These are phyloP conservation scores for Galendromus occidentalis DNA, from an alignment of 1,140 invertebrate species.

Conservation along the genomic window DNA sequence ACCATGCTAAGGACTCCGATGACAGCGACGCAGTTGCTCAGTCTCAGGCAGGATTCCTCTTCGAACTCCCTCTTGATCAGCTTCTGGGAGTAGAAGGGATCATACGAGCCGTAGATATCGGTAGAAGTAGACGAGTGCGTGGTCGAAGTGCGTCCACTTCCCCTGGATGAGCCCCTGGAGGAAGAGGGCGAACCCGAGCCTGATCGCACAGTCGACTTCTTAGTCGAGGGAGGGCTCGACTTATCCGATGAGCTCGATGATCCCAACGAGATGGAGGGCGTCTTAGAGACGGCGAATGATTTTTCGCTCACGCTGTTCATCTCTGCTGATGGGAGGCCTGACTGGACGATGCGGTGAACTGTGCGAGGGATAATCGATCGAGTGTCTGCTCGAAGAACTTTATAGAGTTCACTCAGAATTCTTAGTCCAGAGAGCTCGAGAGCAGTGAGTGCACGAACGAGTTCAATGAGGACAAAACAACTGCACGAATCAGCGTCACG, in stretches of 20 bases:
- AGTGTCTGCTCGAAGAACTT: not conserved
- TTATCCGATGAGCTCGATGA: not conserved
- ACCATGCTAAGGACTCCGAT: slow-evolving; percentile 12
- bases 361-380: not conserved
- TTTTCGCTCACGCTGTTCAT: slow-evolving; percentile 6
- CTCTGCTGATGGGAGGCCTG: not conserved
- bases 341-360: not conserved
- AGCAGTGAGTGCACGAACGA: not conserved
- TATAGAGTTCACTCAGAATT: too few relatives aligned
- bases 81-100: slow-evolving; percentile 6
- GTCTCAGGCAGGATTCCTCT: slow-evolving; percentile 7
- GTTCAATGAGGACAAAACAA: not conserved
- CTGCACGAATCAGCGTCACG: not conserved
- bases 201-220: not conserved
- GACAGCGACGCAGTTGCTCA: slow-evolving; percentile 10
- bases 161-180: not conserved
- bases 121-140: slow-evolving; percentile 9
- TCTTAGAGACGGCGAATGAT: slow-evolving; percentile 5
- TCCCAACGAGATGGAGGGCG: not conserved
- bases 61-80: slow-evolving; percentile 8
- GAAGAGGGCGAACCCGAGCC: slow-evolving; percentile 1
- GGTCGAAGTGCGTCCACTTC: not conserved
- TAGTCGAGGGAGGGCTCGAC: slow-evolving; percentile 2
- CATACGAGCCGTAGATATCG: slow-evolving; percentile 10
- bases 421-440: too few relatives aligned